These are phyloP conservation scores for Emmelina monodactyla DNA, from an alignment of 2,888 invertebrate genomes.

Conservation along the genomic window DNA sequence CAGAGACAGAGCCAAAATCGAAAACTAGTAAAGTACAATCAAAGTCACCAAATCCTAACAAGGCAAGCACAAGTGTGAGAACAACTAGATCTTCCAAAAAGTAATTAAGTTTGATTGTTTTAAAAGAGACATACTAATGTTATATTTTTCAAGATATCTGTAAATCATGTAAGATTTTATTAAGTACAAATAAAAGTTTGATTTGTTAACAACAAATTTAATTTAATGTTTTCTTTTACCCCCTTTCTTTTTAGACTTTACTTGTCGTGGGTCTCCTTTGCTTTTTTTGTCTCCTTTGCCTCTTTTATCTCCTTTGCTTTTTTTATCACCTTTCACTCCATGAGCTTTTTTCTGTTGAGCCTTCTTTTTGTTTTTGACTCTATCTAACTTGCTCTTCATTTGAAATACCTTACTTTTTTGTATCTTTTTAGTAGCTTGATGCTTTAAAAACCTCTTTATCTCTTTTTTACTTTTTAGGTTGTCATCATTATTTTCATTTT, in stretches of 20 bases:
- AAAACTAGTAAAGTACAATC: neutral
- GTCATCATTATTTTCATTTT: conserved; percentile 29
- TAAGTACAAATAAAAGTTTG: too few relatives aligned
- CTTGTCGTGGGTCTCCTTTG: conserved; percentile 32
- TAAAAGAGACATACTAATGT: too few relatives aligned
- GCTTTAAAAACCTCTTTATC: conserved; percentile 73
- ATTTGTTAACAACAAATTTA: conserved; percentile 13
- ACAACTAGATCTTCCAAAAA: conserved; percentile 17
- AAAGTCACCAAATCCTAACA: conserved; percentile 1
- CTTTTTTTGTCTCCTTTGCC: conserved; percentile 32
- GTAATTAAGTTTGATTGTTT: too few relatives aligned
- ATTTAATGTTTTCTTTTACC: conserved; percentile 45
- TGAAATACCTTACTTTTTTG: conserved; percentile 81
- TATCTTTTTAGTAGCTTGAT: conserved; percentile 75
- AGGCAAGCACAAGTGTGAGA: neutral
- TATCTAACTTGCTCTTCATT: conserved; percentile 76
- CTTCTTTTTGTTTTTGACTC: conserved; percentile 74
- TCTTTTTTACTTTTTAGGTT: conserved; percentile 69
- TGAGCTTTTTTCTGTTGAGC: conserved; percentile 43
- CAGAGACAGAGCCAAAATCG: conserved; percentile 7
- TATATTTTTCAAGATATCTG: too few relatives aligned
- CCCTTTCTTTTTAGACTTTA: conserved; percentile 42
- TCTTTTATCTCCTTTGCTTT: too few relatives aligned
- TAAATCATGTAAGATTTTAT: too few relatives aligned
- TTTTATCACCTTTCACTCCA: conserved; percentile 16